Evolutionary conservation across 64 coral and sea anemone genomes (phyloP).

Genomic region (Hydrozoanthus tunicans): DNA sequence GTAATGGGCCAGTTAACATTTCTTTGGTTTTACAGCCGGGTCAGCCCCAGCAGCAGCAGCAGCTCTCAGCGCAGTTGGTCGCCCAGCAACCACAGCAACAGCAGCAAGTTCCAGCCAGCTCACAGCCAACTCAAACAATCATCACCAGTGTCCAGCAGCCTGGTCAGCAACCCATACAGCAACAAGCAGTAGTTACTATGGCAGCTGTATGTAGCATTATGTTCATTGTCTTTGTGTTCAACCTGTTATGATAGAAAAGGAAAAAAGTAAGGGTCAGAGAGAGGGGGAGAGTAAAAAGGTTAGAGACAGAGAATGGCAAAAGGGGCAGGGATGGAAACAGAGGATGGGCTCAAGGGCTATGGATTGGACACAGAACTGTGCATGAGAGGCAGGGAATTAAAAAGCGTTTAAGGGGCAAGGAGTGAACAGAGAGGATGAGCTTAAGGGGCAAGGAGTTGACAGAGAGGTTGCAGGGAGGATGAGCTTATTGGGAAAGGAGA

Average conservation of each 20-base stretch:
- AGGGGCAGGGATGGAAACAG: too few relatives aligned
- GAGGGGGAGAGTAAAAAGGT: too few relatives aligned
- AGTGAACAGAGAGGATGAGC: background rate
- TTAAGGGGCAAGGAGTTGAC: background rate
- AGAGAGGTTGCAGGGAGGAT: too few relatives aligned
- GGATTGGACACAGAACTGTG: too few relatives aligned
- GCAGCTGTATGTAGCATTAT: constrained; percentile 60
- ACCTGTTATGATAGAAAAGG: background rate
- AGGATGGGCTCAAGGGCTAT: background rate
- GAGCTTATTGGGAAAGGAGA: too few relatives aligned
- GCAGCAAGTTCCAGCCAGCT: constrained; percentile 62
- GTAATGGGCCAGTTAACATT: too few relatives aligned
- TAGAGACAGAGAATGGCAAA: too few relatives aligned
- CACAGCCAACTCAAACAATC: constrained; percentile 75
- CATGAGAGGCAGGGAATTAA: too few relatives aligned
- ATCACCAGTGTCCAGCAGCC: constrained; percentile 76
- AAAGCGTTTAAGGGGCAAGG: too few relatives aligned
- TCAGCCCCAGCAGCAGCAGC: constrained; percentile 69
- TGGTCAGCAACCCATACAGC: constrained; percentile 71
- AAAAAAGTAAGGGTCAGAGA: background rate
- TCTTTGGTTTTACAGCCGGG: background rate
- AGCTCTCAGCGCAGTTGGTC: constrained; percentile 51
- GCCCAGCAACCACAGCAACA: constrained; percentile 66
- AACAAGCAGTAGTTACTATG: constrained; percentile 76
- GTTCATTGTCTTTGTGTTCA: background rate